phyloP scores from a whole-genome alignment of 2,888 invertebrate species.

The Dilophus febrilis region DNA sequence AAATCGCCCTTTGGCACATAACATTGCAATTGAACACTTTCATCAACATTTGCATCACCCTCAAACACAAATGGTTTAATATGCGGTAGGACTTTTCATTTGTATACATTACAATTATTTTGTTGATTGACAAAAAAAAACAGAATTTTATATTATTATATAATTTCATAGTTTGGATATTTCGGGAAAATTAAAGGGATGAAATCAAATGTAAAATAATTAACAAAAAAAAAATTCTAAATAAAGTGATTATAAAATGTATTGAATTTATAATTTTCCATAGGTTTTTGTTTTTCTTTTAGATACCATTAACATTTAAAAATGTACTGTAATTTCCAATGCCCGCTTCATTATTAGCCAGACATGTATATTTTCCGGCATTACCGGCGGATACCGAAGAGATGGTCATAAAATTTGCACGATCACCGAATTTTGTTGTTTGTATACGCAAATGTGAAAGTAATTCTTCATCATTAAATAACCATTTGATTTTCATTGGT shows the following conservation, averaged over 20 bases:
- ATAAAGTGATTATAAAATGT: no score
- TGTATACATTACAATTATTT: no score
- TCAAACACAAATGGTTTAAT: conserved; percentile 60
- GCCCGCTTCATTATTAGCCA: conserved; percentile 44
- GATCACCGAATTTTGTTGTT: conserved; percentile 7
- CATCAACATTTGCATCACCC: conserved; percentile 50
- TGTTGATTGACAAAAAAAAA: no score
- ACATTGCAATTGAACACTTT: conserved; percentile 52
- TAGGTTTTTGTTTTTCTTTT: no score
- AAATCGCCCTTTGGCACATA: conserved; percentile 52
- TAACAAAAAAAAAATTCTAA: no score
- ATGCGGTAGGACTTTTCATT: conserved; percentile 58
- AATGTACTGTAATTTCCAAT: conserved; percentile 30
- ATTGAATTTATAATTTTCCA: no score
- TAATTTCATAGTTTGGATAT: no score
- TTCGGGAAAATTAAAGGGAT: no score
- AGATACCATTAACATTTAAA: conserved; percentile 36
- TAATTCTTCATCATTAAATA: conserved; percentile 32
- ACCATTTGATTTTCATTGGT: conserved; percentile 62
- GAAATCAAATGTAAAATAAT: no score
- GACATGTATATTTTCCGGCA: conserved; percentile 58
- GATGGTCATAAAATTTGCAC: conserved; percentile 3
- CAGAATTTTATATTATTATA: no score
- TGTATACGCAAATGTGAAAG: conserved; percentile 34
- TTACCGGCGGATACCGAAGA: conserved; percentile 43